A percentile compares a stretch with the other conserved stretches of the same genome.
phyloP scores from a whole-genome alignment of 2,797 vertebrate species.

The Gymnodraco acuticeps region DNA sequence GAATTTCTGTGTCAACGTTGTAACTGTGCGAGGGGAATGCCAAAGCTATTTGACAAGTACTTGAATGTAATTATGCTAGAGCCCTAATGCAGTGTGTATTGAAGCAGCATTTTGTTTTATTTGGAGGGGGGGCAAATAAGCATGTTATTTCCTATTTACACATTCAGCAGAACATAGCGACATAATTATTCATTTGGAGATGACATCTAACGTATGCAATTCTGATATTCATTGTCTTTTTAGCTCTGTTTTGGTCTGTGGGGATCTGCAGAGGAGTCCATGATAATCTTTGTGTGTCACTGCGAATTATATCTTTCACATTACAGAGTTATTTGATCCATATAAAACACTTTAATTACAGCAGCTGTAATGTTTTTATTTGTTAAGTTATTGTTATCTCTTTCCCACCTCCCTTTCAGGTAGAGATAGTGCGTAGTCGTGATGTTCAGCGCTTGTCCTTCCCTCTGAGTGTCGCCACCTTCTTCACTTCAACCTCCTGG shows the following conservation, averaged over 20 bases:
- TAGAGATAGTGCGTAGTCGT: conserved; percentile 86
- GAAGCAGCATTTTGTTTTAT: too few relatives aligned
- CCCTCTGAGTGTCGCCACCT: conserved; percentile 90
- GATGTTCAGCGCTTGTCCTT: conserved; percentile 91
- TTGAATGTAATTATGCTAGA: too few relatives aligned
- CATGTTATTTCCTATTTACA: too few relatives aligned
- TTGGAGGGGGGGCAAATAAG: too few relatives aligned
- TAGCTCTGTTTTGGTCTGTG: not conserved
- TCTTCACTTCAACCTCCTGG: conserved; percentile 93
- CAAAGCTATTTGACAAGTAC: not conserved
- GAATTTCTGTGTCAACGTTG: not conserved
- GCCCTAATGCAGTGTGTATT: not conserved
- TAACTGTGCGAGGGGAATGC: not conserved
- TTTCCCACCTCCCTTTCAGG: conserved; percentile 69
- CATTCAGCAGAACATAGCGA: not conserved
- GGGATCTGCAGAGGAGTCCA: not conserved
- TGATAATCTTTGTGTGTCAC: not conserved
- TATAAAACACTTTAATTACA: not conserved
- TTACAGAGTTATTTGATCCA: too few relatives aligned
- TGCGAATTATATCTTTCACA: too few relatives aligned
- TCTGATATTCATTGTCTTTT: not conserved
- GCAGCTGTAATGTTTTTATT: not conserved
- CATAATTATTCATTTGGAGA: not conserved
- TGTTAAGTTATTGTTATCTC: not conserved
- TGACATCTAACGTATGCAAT: too few relatives aligned